A percentile compares a stretch with the other conserved stretches of the same genome.
Evolutionary conservation across 2,797 vertebrate genomes (phyloP).

Genomic region (Gambelia wislizenii): DNA sequence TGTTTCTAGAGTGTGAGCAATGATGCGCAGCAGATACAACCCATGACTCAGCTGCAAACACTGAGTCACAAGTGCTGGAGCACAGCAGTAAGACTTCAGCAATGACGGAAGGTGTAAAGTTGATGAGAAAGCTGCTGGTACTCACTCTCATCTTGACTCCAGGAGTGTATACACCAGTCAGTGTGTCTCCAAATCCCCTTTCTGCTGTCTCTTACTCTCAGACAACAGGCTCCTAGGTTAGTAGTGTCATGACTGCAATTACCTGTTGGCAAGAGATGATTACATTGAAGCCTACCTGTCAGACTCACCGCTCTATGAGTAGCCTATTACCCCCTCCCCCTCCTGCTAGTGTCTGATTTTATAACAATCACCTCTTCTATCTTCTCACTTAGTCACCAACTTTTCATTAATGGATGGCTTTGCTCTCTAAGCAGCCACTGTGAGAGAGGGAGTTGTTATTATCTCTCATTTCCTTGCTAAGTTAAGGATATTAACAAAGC

Average conservation of each 20-base stretch:
- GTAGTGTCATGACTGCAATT: slow-evolving; percentile 50
- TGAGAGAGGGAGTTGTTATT: not conserved
- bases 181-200: slow-evolving; percentile 49
- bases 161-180: slow-evolving; percentile 62
- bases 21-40: slow-evolving; percentile 57
- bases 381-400: slow-evolving; percentile 12
- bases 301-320: slow-evolving; percentile 51
- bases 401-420: rapidly evolving
- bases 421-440: slow-evolving; percentile 6
- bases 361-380: slow-evolving; percentile 56
- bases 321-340: slow-evolving; percentile 42
- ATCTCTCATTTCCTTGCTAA: not conserved
- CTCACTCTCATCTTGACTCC: slow-evolving; percentile 73
- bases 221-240: slow-evolving; percentile 61
- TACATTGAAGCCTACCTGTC: slow-evolving; percentile 36
- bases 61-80: slow-evolving; percentile 71
- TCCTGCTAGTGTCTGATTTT: slow-evolving; percentile 51
- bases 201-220: slow-evolving; percentile 58
- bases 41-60: slow-evolving; percentile 67
- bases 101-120: slow-evolving; percentile 68
- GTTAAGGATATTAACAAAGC: not conserved
- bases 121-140: slow-evolving; percentile 75
- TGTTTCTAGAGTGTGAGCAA: slow-evolving; percentile 64
- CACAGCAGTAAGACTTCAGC: slow-evolving; percentile 61
- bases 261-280: slow-evolving; percentile 61